A percentile compares a stretch with the other conserved stretches of the same genome.
These are phyloP conservation scores for Crotalus tigris DNA, from an alignment of 2,113 vertebrate genomes.

Conservation along the genomic window DNA sequence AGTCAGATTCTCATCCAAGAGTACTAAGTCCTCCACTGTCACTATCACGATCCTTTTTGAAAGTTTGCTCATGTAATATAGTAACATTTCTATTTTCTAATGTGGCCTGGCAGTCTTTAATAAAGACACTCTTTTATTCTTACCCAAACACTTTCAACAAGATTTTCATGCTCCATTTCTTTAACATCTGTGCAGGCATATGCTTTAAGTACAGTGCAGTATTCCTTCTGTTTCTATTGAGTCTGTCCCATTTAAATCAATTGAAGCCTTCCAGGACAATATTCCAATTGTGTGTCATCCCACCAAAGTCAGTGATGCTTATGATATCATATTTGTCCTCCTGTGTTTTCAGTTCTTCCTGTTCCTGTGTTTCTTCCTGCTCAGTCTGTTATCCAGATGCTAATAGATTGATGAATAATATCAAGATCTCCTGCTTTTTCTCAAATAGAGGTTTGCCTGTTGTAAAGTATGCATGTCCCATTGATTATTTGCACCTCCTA, in stretches of 20 bases:
- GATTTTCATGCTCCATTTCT: background rate
- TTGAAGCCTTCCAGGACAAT: background rate
- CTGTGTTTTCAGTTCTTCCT: background rate
- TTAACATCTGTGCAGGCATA: background rate
- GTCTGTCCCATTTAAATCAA: background rate
- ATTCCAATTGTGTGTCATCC: background rate
- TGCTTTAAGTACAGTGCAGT: background rate
- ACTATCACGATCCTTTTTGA: background rate
- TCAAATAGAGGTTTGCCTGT: background rate
- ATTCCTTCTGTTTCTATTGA: background rate
- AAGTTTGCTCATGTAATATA: background rate
- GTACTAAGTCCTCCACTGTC: background rate
- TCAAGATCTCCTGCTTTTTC: background rate
- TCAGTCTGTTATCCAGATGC: background rate
- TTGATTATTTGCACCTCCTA: background rate
- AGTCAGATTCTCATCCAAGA: background rate
- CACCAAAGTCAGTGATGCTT: background rate
- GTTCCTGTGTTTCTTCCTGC: background rate
- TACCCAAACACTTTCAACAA: background rate
- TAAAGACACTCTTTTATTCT: background rate
- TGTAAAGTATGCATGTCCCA: background rate
- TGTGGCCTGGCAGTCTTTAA: background rate
- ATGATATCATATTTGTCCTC: background rate
- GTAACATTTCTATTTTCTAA: background rate
- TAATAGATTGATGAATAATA: background rate